phyloP scores from a whole-genome alignment of 2,797 vertebrate species.

The Neomorphus geoffroyi region DNA sequence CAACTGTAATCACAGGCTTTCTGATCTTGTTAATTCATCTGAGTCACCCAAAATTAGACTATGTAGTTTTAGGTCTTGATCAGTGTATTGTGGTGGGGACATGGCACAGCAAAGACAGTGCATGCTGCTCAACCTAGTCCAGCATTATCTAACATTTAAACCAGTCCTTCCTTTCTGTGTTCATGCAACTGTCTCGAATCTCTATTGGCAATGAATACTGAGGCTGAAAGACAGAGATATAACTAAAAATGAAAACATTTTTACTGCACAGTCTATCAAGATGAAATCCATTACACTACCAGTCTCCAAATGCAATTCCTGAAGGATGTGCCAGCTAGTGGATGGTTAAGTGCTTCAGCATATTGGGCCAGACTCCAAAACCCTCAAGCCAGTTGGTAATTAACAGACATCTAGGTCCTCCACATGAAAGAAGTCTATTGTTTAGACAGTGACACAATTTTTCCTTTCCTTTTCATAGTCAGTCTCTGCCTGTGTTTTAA shows the following conservation, averaged over 20 bases:
- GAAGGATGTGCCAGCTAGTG: not conserved
- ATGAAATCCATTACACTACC: not conserved
- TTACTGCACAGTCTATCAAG: not conserved
- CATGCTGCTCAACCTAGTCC: not conserved
- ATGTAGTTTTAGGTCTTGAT: not conserved
- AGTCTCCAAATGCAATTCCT: not conserved
- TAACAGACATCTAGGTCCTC: constrained; percentile 62
- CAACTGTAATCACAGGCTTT: not conserved
- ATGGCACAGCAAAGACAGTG: not conserved
- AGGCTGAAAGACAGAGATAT: not conserved
- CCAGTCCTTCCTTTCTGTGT: not conserved
- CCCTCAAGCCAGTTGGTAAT: constrained; percentile 47
- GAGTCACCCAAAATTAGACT: not conserved
- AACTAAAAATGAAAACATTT: not conserved
- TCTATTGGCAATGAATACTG: not conserved
- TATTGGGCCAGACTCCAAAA: constrained; percentile 38
- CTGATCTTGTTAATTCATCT: not conserved
- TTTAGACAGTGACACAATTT: constrained; percentile 53
- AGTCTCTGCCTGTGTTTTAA: constrained; percentile 34
- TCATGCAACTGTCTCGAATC: not conserved
- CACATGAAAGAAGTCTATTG: constrained; percentile 63
- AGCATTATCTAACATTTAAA: not conserved
- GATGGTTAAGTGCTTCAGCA: constrained; percentile 6
- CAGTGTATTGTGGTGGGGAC: not conserved
- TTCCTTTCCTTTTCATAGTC: constrained; percentile 26